Base-by-base conservation (phyloP, 2,888 invertebrate genomes). In the Agrotis ipsilon region DNA sequence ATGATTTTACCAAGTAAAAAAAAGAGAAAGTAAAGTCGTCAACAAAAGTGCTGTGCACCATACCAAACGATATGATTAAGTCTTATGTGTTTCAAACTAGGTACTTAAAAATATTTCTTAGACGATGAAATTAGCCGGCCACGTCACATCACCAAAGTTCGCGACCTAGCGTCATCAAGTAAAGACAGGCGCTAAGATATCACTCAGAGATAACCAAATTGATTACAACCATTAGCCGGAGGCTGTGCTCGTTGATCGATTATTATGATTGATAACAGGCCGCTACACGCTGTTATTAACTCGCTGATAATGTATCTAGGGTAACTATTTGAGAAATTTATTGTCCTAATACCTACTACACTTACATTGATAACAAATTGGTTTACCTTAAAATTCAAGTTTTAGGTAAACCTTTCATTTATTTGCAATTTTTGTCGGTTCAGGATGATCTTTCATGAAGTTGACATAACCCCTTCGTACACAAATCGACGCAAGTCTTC, bases 241-340 rank as follows among this genome's bases (percentile, higher is more conserved):
- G 65, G 61, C 73, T 71, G 71, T n/a, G 68, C 68, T 75, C 71
- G 71, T 80, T 80, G 83, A 84, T 85, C 83, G 86, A 86, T 89
- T 85, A 84, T 77, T 79, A 83, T 89, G 90, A 90, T 89, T 82
- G 87, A 90, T 90, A 68, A 70, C 70, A 62, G 82, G 78, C 81
- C 78, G 79, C 72, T 60, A 81, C 51, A 62, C 61, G 64, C 65
- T 71, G 72, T 81, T 75, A 76, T 82, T 75, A 78, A 69, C 67
- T 59, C 58, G 69, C 76, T 76, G 83, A 85, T 87, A 86, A 86
- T 86, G 86, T 80, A 87, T 84, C 83, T 87, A 54, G 86, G 86
- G 68, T 87, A 85, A 82, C 60, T 81, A 85, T 81, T 82, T 78
- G 65, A 78, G 69, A 76, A 76, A 84, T 82, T 67, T 85, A 83